Percentiles rank a stretch among this genome's conserved stretches.
Evolutionary conservation across 1,140 invertebrate genomes (phyloP).

Genomic region (Trachymyrmex septentrionalis): DNA sequence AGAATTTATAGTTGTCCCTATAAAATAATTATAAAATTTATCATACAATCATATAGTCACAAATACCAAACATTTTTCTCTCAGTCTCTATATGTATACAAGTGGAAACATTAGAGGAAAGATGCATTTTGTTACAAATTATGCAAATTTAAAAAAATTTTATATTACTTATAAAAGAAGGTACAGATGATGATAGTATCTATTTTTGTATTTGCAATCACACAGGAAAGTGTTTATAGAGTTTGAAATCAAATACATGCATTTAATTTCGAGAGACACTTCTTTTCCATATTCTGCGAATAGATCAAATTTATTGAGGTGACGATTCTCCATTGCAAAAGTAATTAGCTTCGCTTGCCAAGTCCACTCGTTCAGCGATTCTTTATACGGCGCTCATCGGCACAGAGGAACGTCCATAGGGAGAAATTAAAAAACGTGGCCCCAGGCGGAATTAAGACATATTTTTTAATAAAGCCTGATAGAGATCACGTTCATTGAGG

Average conservation of each 20-base stretch:
- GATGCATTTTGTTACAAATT: neutral
- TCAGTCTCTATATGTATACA: no score
- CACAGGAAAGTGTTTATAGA: neutral
- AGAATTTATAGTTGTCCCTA: no score
- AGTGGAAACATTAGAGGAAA: no score
- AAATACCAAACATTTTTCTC: no score
- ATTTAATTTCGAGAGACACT: constrained; percentile 19
- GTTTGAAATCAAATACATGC: neutral
- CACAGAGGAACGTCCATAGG: constrained; percentile 65
- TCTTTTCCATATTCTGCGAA: constrained; percentile 23
- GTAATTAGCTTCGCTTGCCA: constrained; percentile 59
- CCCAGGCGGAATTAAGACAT: constrained; percentile 78
- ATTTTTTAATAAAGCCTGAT: constrained; percentile 81
- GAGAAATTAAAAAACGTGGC: constrained; percentile 74
- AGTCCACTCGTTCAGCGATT: constrained; percentile 62
- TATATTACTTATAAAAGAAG: neutral
- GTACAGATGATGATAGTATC: neutral
- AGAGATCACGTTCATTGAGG: constrained; percentile 68
- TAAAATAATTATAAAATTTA: no score
- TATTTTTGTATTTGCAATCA: neutral
- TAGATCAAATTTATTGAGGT: constrained; percentile 35
- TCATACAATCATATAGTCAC: no score
- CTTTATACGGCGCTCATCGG: constrained; percentile 65
- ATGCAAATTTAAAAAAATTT: neutral
- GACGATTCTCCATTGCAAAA: constrained; percentile 42